Evolutionary conservation across 2,113 vertebrate species (phyloP).

Genomic region (Aldabrachelys gigantea): DNA sequence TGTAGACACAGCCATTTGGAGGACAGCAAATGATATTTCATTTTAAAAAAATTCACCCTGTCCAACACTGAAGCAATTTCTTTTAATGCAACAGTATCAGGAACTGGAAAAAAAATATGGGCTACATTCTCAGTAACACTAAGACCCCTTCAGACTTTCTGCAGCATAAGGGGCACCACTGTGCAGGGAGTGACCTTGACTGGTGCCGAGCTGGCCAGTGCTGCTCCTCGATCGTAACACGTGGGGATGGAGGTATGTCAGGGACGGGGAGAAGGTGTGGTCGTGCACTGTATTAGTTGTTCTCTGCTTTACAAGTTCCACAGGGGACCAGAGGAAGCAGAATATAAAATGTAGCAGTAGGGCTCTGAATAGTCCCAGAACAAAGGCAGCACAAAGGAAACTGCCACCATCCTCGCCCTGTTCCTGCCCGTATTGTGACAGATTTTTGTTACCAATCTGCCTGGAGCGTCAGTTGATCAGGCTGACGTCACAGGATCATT

Average conservation of each 20-base stretch:
- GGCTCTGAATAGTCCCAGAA: neutral
- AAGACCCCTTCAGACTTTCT: neutral
- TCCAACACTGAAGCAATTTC: neutral
- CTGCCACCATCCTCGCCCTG: neutral
- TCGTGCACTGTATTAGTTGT: neutral
- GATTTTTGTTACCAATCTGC: too few relatives aligned
- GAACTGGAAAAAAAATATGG: neutral
- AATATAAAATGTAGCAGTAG: neutral
- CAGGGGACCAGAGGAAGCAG: neutral
- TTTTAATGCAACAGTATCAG: neutral
- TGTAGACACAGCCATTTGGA: neutral
- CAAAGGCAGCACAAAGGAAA: neutral
- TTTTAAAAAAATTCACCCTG: neutral
- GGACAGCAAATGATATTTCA: neutral
- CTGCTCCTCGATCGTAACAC: neutral
- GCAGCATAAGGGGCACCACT: neutral
- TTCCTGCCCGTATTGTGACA: neutral
- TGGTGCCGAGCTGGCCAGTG: neutral
- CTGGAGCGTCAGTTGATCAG: too few relatives aligned
- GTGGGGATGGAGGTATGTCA: neutral
- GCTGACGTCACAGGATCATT: too few relatives aligned
- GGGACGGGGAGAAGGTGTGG: neutral
- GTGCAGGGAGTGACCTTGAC: too few relatives aligned
- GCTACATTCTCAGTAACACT: neutral
- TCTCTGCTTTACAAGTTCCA: neutral